phyloP scores from a whole-genome alignment of 2,113 vertebrate genomes.

The Dicentrarchus labrax region DNA sequence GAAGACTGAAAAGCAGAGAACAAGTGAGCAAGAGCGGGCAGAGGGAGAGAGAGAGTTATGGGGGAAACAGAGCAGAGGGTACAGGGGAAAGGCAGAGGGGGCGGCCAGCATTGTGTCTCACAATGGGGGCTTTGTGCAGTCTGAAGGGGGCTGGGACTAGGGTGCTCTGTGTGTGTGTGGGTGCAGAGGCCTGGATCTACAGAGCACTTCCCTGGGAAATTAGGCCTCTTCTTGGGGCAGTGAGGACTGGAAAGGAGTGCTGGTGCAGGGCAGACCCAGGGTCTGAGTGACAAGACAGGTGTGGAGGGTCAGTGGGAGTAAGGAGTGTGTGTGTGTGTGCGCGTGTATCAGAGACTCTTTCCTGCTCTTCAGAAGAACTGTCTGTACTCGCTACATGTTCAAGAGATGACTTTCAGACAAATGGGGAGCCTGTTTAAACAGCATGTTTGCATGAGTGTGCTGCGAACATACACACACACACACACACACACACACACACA shows the following conservation, averaged over 20 bases:
- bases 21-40: slow-evolving; percentile 47
- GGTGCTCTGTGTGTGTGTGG: slow-evolving; percentile 46
- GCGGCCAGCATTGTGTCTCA: slow-evolving; percentile 76
- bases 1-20: slow-evolving; percentile 14
- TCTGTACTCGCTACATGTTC: slow-evolving; percentile 16
- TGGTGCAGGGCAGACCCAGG: slow-evolving; percentile 46
- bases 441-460: slow-evolving; percentile 12
- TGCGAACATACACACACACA: slow-evolving; percentile 17
- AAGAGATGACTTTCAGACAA: slow-evolving; percentile 52
- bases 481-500: slow-evolving; percentile 7
- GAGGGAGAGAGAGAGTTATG: slow-evolving; percentile 61
- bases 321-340: slow-evolving; percentile 10
- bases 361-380: slow-evolving; percentile 2
- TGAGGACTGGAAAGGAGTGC: slow-evolving; percentile 27
- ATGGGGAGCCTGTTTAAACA: slow-evolving; percentile 31
- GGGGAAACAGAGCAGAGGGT: slow-evolving; percentile 65
- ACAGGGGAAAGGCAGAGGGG: slow-evolving; percentile 71
- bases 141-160: slow-evolving; percentile 75
- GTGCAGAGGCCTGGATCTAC: slow-evolving; percentile 45
- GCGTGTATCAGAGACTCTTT: slow-evolving; percentile 6
- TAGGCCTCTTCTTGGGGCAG: slow-evolving; percentile 63
- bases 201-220: slow-evolving; percentile 69
- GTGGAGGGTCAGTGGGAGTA: slow-evolving; percentile 36
- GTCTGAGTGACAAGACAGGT: slow-evolving; percentile 79
- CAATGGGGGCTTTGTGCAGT: slow-evolving; percentile 81